Percentiles rank a stretch among this genome's conserved stretches.
Conservation (phyloP, 2,797 vertebrate species). For the Helostoma temminkii region DNA sequence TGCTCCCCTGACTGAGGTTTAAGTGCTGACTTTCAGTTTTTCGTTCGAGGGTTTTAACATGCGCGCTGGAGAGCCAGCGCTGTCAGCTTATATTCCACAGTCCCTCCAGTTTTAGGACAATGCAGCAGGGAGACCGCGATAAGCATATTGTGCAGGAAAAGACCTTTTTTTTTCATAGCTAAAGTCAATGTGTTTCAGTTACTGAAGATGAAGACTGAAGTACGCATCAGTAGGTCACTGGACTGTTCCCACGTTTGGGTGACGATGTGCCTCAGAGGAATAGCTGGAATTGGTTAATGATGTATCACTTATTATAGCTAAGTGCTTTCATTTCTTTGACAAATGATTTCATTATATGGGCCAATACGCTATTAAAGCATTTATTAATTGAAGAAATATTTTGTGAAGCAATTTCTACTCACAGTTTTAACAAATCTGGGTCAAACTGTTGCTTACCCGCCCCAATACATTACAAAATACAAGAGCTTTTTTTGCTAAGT, state of each 20-base stretch:
- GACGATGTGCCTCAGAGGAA: constrained; percentile 38
- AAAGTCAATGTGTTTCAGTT: constrained; percentile 19
- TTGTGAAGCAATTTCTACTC: constrained; percentile 9
- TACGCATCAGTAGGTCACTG: constrained; percentile 20
- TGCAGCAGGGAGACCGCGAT: constrained; percentile 15
- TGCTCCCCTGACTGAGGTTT: constrained; percentile 16
- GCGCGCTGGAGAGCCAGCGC: constrained; percentile 22
- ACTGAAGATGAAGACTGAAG: not conserved
- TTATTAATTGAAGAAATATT: constrained; percentile 2
- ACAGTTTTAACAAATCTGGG: not conserved
- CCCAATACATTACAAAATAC: constrained; percentile 7
- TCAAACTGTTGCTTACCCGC: not conserved
- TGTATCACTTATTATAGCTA: constrained; percentile 36
- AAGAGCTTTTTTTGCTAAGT: constrained; percentile 9
- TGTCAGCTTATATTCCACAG: constrained; percentile 5
- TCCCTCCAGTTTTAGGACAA: constrained; percentile 32
- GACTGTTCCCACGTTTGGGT: constrained; percentile 20
- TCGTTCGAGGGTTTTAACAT: constrained; percentile 21
- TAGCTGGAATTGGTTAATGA: constrained; percentile 25
- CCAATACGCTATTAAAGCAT: constrained; percentile 1
- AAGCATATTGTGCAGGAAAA: constrained; percentile 3
- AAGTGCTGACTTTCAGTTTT: constrained; percentile 61
- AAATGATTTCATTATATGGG: constrained; percentile 6
- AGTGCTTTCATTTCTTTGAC: constrained; percentile 12
- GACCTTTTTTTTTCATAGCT: not conserved